phyloP scores from a whole-genome alignment of 2,888 invertebrate species.

The Drosophila prolongata region DNA sequence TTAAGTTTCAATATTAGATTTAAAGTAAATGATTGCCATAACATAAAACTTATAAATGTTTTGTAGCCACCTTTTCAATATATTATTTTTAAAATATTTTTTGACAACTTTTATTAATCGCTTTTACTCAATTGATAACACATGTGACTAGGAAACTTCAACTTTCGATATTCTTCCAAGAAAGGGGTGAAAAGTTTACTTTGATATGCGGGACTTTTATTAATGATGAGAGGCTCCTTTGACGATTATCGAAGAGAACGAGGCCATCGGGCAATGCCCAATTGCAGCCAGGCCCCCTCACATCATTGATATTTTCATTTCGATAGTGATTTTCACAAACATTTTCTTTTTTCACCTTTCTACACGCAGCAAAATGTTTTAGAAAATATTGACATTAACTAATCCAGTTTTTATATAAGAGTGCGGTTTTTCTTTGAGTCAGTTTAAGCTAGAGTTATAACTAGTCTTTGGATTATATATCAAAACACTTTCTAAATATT shows the following conservation, averaged over 20 bases:
- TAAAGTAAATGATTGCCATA: no score
- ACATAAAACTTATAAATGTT: no score
- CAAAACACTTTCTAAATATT: no score
- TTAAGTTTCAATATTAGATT: no score
- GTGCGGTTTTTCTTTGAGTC: no score
- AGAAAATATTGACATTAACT: no score
- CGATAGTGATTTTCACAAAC: conserved; percentile 57
- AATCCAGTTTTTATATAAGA: no score
- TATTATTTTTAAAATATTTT: not conserved
- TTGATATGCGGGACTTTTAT: conserved; percentile 17
- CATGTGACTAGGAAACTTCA: conserved; percentile 3
- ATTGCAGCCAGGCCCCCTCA: conserved; percentile 22
- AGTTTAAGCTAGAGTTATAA: no score
- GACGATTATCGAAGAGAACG: conserved; percentile 15
- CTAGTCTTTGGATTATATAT: no score
- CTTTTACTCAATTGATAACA: not conserved
- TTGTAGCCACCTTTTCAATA: no score
- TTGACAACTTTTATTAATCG: not conserved
- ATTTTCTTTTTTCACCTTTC: not conserved
- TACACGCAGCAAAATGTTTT: not conserved
- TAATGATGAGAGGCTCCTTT: conserved; percentile 21
- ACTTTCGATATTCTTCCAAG: not conserved
- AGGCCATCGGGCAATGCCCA: conserved; percentile 3
- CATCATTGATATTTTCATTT: conserved; percentile 66
- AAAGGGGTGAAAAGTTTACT: not conserved